Conservation (phyloP, 2,797 vertebrate genomes). For the Sebastes trivittatus region DNA sequence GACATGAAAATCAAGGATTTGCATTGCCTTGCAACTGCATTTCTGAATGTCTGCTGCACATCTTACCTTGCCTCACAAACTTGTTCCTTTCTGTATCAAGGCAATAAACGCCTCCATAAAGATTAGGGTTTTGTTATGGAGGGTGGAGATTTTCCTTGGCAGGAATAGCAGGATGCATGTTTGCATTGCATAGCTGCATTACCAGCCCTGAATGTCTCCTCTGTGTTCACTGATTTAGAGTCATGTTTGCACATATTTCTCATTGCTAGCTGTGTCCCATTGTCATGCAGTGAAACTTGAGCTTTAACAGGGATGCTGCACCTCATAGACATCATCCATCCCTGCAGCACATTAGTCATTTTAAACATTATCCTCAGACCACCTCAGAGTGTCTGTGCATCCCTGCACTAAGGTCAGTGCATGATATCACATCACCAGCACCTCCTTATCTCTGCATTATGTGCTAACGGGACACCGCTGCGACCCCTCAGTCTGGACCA, state of each 20-base stretch:
- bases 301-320: slow-evolving; percentile 18
- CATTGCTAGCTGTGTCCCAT: not conserved
- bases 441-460: slow-evolving; percentile 6
- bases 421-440: slow-evolving; percentile 13
- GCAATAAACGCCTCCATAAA: not conserved
- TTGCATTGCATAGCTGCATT: not conserved
- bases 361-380: not conserved
- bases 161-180: not conserved
- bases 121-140: not conserved
- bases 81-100: not conserved
- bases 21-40: no score
- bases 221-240: no score
- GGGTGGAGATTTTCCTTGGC: not conserved
- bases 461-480: slow-evolving; percentile 32
- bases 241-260: not conserved
- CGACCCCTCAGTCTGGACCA: slow-evolving; percentile 19
- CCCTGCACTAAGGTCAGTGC: not conserved
- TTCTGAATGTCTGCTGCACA: not conserved
- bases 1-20: no score
- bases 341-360: slow-evolving; percentile 6
- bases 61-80: not conserved
- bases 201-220: not conserved
- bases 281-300: not conserved
- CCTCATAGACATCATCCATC: slow-evolving; percentile 1
- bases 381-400: not conserved